Evolutionary conservation across 2,888 invertebrate genomes (phyloP).

Genomic region (Orthosia cruda): DNA sequence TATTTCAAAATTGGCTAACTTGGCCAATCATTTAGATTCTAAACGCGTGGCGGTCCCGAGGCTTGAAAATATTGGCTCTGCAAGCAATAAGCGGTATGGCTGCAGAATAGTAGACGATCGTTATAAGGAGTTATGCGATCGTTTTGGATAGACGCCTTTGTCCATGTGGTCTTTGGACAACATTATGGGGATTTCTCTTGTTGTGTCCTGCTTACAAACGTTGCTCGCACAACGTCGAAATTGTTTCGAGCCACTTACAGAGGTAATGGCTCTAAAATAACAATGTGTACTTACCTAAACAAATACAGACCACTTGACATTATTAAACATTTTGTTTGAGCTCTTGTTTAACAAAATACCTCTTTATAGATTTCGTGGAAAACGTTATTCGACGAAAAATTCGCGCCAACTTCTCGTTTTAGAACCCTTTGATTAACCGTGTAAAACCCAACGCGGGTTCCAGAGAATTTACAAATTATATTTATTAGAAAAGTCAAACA

Average conservation of each 20-base stretch:
- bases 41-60: conserved; percentile 76
- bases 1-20: conserved; percentile 72
- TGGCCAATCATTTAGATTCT: conserved; percentile 79
- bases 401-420: not conserved
- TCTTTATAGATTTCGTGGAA: not conserved
- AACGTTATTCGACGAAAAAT: not conserved
- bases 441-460: conserved; percentile 7
- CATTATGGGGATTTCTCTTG: conserved; percentile 45
- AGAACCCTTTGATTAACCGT: conserved; percentile 26
- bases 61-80: conserved; percentile 82
- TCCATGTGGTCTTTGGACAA: conserved; percentile 57
- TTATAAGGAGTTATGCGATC: conserved; percentile 78
- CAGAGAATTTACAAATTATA: conserved; percentile 32
- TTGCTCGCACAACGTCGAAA: conserved; percentile 23
- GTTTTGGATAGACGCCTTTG: conserved; percentile 69
- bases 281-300: not conserved
- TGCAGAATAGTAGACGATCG: conserved; percentile 80
- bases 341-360: conserved; percentile 10
- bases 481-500: conserved; percentile 27
- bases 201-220: conserved; percentile 31
- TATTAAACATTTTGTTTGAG: not conserved
- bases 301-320: conserved; percentile 3
- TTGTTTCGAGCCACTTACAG: not conserved
- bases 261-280: not conserved
- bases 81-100: conserved; percentile 81